Conservation (phyloP, 37 sponge, comb jelly and placozoan genomes). For the Petrosia ficiformis region DNA sequence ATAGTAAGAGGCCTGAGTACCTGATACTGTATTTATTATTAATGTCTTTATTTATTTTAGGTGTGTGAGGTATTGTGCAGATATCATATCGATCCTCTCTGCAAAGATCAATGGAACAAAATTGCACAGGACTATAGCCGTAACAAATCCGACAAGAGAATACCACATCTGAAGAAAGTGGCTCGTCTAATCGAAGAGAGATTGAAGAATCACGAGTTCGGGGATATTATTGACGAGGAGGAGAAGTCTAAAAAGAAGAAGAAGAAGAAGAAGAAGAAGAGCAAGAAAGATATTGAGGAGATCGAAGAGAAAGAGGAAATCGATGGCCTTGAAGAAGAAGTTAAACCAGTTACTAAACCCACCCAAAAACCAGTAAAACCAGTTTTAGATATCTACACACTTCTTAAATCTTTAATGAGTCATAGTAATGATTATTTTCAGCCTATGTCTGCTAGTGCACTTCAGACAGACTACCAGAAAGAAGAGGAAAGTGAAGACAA, state of each 20-base stretch:
- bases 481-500: background rate
- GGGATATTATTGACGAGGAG: background rate
- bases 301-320: background rate
- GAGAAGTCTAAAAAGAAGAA: background rate
- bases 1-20: too few species aligned
- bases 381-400: background rate
- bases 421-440: background rate
- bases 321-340: background rate
- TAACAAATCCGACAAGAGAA: background rate
- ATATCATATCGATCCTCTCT: slow-evolving; percentile 33
- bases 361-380: background rate
- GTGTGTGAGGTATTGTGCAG: background rate
- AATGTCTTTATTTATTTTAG: background rate
- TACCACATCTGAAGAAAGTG: background rate
- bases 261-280: slow-evolving; percentile 20
- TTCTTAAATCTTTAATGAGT: background rate
- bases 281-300: background rate
- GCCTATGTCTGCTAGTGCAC: background rate
- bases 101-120: slow-evolving; percentile 31
- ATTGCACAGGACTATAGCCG: slow-evolving; percentile 26
- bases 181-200: background rate
- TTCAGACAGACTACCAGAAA: background rate
- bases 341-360: background rate
- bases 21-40: too few species aligned
- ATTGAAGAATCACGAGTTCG: background rate